Base-by-base conservation (phyloP, 2,888 invertebrate genomes). In the Tyria jacobaeae region DNA sequence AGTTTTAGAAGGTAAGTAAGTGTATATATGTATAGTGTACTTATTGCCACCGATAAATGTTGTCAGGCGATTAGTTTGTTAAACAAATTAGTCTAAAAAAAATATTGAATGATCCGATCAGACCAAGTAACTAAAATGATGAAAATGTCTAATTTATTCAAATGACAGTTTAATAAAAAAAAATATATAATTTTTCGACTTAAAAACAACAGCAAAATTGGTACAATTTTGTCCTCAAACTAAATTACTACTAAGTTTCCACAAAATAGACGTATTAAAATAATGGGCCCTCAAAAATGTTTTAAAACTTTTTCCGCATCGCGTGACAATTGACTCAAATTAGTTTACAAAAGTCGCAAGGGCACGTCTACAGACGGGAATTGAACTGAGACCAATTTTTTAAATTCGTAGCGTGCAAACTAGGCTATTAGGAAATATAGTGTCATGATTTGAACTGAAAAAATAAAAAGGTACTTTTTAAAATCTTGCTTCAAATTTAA, bases 311-410 rank as follows among this genome's bases (percentile, higher is more conserved):
- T 71, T 66, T 64, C 57, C 55, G 27, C 52, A 85, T 92, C 85
- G 92, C 92, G 90, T 92, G 92, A 83, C 84, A 71, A 68, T 82
- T 79, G 75, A 77, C 71, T 76, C 78, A 86, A 90, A 91, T 90
- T 90, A 89, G 87, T 84, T 82, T 74, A 73, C 73, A 76, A 87
- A 89, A 89, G 88, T 85, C 85, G 84, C 82, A 87, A 87, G 88
- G 88, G 87, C 82, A 82, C 76, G 73, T 76, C 76, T 67, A 70
- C 66, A 59, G 63, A 34, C 67, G 70, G 80, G 85, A 81, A 83
- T 85, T 84, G 82, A 89, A 86, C 81, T 80, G 80, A 78, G 80
- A 83, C 82, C 76, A 76, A 77, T 78, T 75, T 81, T 71, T 88
- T 89, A 90, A 88, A 77, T 85, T 66, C 73, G 80, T 89, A 62